Percentiles rank a stretch among this genome's conserved stretches.
These are phyloP conservation scores for Spisula subtruncata DNA, from an alignment of 2,888 invertebrate genomes.

Conservation along the genomic window DNA sequence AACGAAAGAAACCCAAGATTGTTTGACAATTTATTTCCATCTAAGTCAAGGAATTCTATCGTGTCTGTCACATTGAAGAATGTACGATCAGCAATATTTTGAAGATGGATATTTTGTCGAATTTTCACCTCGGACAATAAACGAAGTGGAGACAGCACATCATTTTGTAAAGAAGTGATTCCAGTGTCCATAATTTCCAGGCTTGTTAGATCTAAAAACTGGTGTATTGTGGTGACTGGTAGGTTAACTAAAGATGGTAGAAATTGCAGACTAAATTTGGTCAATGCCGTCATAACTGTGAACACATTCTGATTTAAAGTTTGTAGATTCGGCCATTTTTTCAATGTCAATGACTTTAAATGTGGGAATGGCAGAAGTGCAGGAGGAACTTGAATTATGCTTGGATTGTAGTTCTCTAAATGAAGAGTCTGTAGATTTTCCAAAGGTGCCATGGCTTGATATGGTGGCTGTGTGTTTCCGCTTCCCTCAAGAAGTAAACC, in stretches of 20 bases:
- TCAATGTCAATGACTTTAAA: constrained; percentile 64
- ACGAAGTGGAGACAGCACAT: constrained; percentile 47
- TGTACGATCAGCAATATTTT: constrained; percentile 42
- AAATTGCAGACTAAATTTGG: constrained; percentile 38
- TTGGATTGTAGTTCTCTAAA: constrained; percentile 69
- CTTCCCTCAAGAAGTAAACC: constrained; percentile 92
- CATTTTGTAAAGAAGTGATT: constrained; percentile 41
- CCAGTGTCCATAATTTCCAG: constrained; percentile 40
- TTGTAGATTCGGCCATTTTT: constrained; percentile 54
- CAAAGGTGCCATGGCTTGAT: constrained; percentile 64
- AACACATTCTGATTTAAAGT: constrained; percentile 49
- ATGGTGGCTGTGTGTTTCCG: constrained; percentile 54
- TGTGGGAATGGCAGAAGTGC: constrained; percentile 64
- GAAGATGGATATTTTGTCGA: constrained; percentile 39
- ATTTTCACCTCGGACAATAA: constrained; percentile 53
- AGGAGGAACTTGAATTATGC: constrained; percentile 30
- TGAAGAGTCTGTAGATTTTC: constrained; percentile 64
- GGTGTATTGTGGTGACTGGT: constrained; percentile 54
- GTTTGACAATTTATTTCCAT: constrained; percentile 39
- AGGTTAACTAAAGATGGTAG: constrained; percentile 29
- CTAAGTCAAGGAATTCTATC: constrained; percentile 51
- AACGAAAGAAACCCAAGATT: constrained; percentile 44
- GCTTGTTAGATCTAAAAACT: constrained; percentile 31
- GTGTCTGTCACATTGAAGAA: constrained; percentile 60
- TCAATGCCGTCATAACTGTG: constrained; percentile 36